These are phyloP conservation scores for Frieseomelitta varia DNA, from an alignment of 1,140 invertebrate species.

Conservation along the genomic window DNA sequence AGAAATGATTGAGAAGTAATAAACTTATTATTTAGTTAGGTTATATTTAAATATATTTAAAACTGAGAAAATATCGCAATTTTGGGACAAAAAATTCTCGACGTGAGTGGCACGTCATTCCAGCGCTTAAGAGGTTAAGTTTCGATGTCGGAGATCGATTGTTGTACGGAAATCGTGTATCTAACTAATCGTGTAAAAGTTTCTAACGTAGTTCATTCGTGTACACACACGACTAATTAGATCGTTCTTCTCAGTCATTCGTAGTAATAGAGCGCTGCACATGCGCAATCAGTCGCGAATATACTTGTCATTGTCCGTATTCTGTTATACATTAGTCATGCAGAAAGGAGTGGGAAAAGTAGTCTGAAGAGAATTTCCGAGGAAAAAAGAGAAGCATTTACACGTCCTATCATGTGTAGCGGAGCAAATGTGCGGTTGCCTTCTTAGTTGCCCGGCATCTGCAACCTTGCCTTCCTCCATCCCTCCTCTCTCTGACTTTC, in stretches of 20 bases:
- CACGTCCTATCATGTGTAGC: neutral
- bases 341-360: neutral
- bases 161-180: no score
- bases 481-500: constrained; percentile 5
- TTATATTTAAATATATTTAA: no score
- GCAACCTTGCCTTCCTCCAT: constrained; percentile 47
- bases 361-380: neutral
- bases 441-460: constrained; percentile 9
- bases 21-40: no score
- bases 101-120: no score
- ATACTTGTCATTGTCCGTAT: neutral
- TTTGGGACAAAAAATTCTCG: no score
- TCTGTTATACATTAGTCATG: neutral
- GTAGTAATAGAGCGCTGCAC: neutral
- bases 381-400: neutral
- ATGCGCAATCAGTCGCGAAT: no score
- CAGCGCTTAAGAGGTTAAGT: no score
- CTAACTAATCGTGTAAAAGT: neutral
- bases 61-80: no score
- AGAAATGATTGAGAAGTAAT: no score
- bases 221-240: neutral
- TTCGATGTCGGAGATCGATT: no score
- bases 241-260: neutral
- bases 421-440: constrained; percentile 1
- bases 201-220: neutral